A percentile compares a stretch with the other conserved stretches of the same genome.
These are phyloP conservation scores for Dermochelys coriacea DNA, from an alignment of 2,797 vertebrate genomes.

Conservation along the genomic window DNA sequence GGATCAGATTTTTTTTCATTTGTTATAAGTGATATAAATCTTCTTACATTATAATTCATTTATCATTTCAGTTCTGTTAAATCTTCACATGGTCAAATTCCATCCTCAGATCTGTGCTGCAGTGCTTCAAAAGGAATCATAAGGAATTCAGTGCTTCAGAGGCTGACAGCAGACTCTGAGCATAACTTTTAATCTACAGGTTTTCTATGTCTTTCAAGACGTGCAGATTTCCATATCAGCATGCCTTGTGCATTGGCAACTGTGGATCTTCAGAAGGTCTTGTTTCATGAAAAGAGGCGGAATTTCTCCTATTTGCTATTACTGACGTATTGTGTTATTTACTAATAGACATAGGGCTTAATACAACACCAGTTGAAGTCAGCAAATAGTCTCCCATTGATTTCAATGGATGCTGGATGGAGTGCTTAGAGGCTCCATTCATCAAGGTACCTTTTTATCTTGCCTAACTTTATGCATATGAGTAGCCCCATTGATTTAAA, in stretches of 20 bases:
- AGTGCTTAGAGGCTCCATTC: background rate
- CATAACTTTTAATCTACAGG: background rate
- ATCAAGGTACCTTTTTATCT: background rate
- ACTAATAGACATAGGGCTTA: background rate
- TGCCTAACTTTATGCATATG: background rate
- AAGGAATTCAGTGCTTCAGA: background rate
- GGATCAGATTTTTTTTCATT: background rate
- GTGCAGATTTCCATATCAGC: background rate
- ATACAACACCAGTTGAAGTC: rapidly evolving
- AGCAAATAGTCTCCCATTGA: background rate
- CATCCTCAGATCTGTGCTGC: rapidly evolving
- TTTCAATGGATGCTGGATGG: background rate
- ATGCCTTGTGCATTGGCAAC: background rate
- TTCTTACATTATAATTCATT: conserved; percentile 26
- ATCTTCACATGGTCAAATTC: background rate
- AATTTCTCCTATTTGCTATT: background rate
- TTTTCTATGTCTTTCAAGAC: background rate
- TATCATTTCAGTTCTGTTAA: conserved; percentile 38
- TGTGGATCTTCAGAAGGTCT: background rate
- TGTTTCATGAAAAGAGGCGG: background rate
- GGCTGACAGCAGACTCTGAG: background rate
- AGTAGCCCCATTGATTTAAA: background rate
- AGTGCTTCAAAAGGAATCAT: background rate
- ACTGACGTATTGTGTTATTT: background rate
- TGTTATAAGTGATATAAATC: background rate